Evolutionary conservation across 2,888 invertebrate genomes (phyloP).

Genomic region (Hyposoter dolosus): DNA sequence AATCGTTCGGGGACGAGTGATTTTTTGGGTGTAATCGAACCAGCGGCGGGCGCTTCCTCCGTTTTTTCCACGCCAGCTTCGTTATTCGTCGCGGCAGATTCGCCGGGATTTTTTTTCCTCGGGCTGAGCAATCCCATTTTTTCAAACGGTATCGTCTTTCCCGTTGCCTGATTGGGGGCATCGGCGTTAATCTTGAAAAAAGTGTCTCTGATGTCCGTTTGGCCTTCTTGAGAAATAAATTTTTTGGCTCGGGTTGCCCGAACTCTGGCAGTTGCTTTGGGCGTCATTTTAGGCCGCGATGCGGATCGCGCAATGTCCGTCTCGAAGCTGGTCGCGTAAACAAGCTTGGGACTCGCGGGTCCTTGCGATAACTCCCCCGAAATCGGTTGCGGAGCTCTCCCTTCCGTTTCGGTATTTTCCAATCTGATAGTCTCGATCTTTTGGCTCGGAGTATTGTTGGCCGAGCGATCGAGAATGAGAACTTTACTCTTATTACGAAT

Average conservation of each 20-base stretch:
- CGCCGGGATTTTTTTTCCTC: constrained; percentile 72
- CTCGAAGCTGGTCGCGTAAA: constrained; percentile 51
- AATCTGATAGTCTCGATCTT: constrained; percentile 61
- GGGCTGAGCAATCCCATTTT: constrained; percentile 81
- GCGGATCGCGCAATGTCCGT: constrained; percentile 74
- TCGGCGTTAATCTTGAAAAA: constrained; percentile 75
- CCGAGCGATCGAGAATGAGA: constrained; percentile 85
- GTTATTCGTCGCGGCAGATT: constrained; percentile 71
- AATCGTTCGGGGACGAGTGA: constrained; percentile 85
- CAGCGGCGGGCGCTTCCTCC: constrained; percentile 66
- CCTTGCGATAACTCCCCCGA: constrained; percentile 61
- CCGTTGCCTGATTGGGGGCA: constrained; percentile 48
- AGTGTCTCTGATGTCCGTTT: constrained; percentile 81
- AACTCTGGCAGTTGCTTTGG: constrained; percentile 64
- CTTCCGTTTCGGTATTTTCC: constrained; percentile 58
- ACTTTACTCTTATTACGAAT: constrained; percentile 83
- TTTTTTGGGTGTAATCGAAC: constrained; percentile 82
- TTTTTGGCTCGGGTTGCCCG: constrained; percentile 71
- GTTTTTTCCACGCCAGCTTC: constrained; percentile 54
- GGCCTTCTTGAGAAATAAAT: constrained; percentile 74
- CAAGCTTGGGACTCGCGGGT: constrained; percentile 71
- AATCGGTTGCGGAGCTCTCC: constrained; percentile 56
- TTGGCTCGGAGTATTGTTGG: constrained; percentile 73
- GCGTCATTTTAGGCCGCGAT: constrained; percentile 65
- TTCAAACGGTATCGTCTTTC: constrained; percentile 78